Evolutionary conservation across 2,888 invertebrate genomes (phyloP).

Genomic region (Mystacides longicornis): DNA sequence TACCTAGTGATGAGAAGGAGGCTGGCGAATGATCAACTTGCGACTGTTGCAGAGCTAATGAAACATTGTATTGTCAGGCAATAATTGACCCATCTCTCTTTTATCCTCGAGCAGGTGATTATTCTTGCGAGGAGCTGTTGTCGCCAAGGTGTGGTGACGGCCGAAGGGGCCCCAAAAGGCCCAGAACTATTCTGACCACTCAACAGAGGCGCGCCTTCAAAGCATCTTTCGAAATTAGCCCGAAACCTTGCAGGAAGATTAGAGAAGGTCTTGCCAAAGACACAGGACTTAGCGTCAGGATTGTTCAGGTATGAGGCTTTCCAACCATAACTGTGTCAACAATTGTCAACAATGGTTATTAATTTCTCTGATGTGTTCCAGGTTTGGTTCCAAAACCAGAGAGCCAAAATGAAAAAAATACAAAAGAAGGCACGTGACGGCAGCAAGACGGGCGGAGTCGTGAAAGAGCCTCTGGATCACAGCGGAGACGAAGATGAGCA

Average conservation of each 20-base stretch:
- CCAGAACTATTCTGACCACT: constrained; percentile 94
- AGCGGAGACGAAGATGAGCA: constrained; percentile 9
- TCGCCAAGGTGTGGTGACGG: constrained; percentile 48
- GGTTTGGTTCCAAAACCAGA: constrained; percentile 99
- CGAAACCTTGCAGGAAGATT: constrained; percentile 95
- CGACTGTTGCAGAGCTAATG: too few species aligned
- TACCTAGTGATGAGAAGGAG: too few species aligned
- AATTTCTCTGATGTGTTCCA: not conserved
- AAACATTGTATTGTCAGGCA: too few species aligned
- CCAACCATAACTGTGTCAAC: too few species aligned
- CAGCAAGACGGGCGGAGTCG: constrained; percentile 52
- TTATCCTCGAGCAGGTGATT: constrained; percentile 18
- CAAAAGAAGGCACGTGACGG: constrained; percentile 81
- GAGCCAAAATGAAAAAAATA: constrained; percentile 96
- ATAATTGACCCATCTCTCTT: too few species aligned
- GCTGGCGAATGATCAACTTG: too few species aligned
- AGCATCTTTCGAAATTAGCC: constrained; percentile 93
- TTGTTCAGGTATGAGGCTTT: constrained; percentile 62
- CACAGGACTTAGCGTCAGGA: constrained; percentile 94
- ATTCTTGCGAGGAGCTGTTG: constrained; percentile 22
- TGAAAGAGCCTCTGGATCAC: constrained; percentile 21
- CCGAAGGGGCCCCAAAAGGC: constrained; percentile 89
- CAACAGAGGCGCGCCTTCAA: constrained; percentile 97
- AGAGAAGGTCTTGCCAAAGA: constrained; percentile 98
- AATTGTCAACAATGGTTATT: too few species aligned